Evolutionary conservation across 2,888 invertebrate species (phyloP).

Genomic region (Mythimna impura): DNA sequence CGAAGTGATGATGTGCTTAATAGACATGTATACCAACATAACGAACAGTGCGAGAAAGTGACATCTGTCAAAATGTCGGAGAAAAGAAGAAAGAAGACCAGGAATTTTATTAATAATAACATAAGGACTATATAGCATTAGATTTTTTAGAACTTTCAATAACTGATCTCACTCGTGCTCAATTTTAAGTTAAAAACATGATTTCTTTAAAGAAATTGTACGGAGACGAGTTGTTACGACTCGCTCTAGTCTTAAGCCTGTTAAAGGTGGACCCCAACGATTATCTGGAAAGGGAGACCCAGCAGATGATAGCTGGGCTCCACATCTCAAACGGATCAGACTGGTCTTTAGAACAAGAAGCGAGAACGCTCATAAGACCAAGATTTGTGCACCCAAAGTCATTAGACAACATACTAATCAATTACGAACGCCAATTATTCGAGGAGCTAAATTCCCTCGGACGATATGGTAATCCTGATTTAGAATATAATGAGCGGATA

Average conservation of each 20-base stretch:
- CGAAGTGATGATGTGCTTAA: constrained; percentile 53
- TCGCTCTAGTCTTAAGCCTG: constrained; percentile 95
- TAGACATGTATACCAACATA: constrained; percentile 32
- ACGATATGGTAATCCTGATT: constrained; percentile 76
- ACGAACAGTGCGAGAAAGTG: constrained; percentile 70
- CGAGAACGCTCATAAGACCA: constrained; percentile 90
- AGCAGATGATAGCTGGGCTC: constrained; percentile 89
- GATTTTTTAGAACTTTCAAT: constrained; percentile 24
- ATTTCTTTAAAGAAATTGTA: constrained; percentile 95
- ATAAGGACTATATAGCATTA: constrained; percentile 61
- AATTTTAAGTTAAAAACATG: constrained; percentile 86
- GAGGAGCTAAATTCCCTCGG: constrained; percentile 94
- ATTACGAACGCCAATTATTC: constrained; percentile 93
- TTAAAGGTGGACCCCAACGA: constrained; percentile 94
- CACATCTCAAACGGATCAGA: constrained; percentile 92
- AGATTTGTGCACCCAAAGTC: constrained; percentile 93
- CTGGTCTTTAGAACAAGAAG: constrained; percentile 91
- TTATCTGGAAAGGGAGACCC: constrained; percentile 91
- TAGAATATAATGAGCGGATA: constrained; percentile 85
- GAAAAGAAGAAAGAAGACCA: constrained; percentile 84
- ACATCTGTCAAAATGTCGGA: constrained; percentile 84
- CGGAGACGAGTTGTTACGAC: constrained; percentile 94
- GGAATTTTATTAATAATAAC: constrained; percentile 52
- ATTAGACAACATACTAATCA: constrained; percentile 92
- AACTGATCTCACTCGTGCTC: constrained; percentile 66